Percentiles rank a stretch among this genome's conserved stretches.
Evolutionary conservation across 2,888 invertebrate genomes (phyloP).

Genomic region (Temnothorax ravouxi): DNA sequence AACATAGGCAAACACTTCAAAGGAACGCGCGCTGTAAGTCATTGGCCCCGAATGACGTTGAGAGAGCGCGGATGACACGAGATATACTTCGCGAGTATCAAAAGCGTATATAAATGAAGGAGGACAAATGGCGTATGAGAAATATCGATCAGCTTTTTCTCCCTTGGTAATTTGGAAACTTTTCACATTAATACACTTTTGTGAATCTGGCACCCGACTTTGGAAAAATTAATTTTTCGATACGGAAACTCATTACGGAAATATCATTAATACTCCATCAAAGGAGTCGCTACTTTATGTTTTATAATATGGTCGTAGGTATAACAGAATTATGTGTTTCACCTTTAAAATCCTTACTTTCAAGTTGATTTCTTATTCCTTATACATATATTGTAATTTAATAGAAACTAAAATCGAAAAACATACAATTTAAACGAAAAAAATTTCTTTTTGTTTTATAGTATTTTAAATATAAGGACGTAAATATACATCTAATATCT

Average conservation of each 20-base stretch:
- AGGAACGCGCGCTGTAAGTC: conserved; percentile 12
- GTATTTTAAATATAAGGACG: background rate
- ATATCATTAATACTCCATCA: background rate
- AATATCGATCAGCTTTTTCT: background rate
- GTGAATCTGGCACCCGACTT: too few relatives aligned
- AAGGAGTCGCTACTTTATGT: background rate
- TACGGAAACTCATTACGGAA: too few relatives aligned
- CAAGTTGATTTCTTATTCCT: background rate
- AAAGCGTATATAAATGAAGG: background rate
- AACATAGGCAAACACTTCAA: conserved; percentile 46
- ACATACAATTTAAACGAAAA: background rate
- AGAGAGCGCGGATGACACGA: conserved; percentile 25
- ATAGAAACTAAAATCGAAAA: background rate
- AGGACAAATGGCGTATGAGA: background rate
- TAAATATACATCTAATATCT: background rate
- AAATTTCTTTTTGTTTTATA: background rate
- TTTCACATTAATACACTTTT: background rate
- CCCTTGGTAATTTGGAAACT: background rate
- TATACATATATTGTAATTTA: background rate
- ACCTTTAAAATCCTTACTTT: background rate
- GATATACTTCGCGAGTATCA: conserved; percentile 26
- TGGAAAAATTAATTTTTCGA: too few relatives aligned
- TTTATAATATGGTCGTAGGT: background rate
- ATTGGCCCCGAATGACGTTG: conserved; percentile 21
- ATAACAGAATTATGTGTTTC: background rate